Conservation (phyloP, 2,797 vertebrate genomes). For the Syncerus caffer region DNA sequence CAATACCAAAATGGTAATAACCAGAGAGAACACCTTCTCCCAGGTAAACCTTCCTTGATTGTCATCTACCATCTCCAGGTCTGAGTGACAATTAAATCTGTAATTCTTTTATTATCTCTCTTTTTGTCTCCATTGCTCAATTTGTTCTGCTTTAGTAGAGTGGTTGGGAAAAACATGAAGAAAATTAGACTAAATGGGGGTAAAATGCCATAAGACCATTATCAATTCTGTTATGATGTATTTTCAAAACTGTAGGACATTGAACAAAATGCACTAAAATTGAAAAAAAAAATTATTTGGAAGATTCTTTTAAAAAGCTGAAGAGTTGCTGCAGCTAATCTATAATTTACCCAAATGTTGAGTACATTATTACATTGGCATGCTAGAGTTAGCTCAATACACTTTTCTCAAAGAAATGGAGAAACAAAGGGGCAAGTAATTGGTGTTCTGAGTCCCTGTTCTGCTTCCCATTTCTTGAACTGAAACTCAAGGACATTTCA, state of each 20-base stretch:
- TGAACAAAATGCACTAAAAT: slow-evolving; percentile 61
- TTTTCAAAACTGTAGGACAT: slow-evolving; percentile 43
- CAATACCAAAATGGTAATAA: not conserved
- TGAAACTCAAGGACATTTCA: not conserved
- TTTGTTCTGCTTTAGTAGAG: slow-evolving; percentile 60
- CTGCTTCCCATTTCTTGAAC: not conserved
- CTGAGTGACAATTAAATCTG: not conserved
- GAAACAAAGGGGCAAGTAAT: slow-evolving; percentile 48
- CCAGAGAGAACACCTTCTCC: not conserved
- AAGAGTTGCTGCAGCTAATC: slow-evolving; percentile 55
- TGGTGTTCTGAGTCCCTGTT: not conserved
- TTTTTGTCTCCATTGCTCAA: slow-evolving; percentile 40
- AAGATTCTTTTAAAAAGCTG: slow-evolving; percentile 62
- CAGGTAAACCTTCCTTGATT: not conserved
- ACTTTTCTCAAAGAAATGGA: slow-evolving; percentile 44
- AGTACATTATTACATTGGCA: slow-evolving; percentile 52
- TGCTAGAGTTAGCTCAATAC: slow-evolving; percentile 34
- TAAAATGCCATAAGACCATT: slow-evolving; percentile 56
- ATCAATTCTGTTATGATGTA: slow-evolving; percentile 53
- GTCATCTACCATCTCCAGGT: not conserved
- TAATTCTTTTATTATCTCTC: slow-evolving; percentile 51
- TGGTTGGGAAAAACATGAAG: slow-evolving; percentile 44
- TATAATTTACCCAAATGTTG: slow-evolving; percentile 47
- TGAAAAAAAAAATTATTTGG: not conserved
- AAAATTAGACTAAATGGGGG: slow-evolving; percentile 55